A percentile compares a stretch with the other conserved stretches of the same genome.
phyloP scores from a whole-genome alignment of 2,888 invertebrate genomes.

The Melanostoma scalare region DNA sequence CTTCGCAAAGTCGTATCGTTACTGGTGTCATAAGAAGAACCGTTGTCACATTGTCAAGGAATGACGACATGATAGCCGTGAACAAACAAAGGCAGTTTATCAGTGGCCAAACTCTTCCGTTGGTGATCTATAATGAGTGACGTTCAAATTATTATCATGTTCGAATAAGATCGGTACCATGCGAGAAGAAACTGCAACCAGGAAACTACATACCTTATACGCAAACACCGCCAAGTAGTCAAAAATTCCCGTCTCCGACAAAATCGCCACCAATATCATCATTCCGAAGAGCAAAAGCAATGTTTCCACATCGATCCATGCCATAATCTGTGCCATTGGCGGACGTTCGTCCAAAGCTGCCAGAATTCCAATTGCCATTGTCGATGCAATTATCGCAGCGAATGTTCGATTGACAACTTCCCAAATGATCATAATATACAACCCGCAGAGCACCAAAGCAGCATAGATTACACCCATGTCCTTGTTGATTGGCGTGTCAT shows the following conservation, averaged over 20 bases:
- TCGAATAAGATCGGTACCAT: no score
- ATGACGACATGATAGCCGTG: constrained; percentile 87
- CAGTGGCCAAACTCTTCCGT: constrained; percentile 89
- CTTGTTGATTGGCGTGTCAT: constrained; percentile 85
- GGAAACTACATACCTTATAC: constrained; percentile 84
- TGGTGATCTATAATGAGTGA: constrained; percentile 84
- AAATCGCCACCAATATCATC: constrained; percentile 91
- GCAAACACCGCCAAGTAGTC: constrained; percentile 89
- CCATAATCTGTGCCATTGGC: constrained; percentile 86
- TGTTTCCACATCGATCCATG: constrained; percentile 90
- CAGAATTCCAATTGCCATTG: constrained; percentile 87
- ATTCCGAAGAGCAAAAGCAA: constrained; percentile 88
- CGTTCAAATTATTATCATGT: not conserved
- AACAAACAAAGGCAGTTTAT: constrained; percentile 88
- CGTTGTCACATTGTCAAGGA: constrained; percentile 91
- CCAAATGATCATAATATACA: constrained; percentile 92
- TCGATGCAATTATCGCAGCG: constrained; percentile 89
- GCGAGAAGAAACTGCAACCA: no score
- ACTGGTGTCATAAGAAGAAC: constrained; percentile 90
- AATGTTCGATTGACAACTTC: constrained; percentile 88
- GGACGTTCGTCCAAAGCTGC: constrained; percentile 88
- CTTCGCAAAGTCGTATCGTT: constrained; percentile 92
- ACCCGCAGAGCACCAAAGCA: constrained; percentile 85
- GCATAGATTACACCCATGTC: constrained; percentile 88
- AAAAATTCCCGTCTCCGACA: constrained; percentile 91